Conservation (phyloP, 2,797 vertebrate species). For the Hoplostethus mediterraneus region DNA sequence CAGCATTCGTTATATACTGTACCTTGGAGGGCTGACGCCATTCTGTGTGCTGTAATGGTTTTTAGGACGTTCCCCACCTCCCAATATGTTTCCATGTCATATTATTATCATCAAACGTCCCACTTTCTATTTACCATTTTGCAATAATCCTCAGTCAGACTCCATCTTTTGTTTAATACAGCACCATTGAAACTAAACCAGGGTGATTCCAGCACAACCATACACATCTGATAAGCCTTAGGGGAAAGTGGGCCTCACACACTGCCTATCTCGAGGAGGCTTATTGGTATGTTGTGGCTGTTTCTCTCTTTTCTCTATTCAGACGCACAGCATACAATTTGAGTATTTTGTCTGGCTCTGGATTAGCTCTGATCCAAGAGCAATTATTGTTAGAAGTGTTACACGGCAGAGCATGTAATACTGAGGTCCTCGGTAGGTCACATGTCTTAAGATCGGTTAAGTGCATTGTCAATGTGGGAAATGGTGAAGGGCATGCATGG, state of each 20-base stretch:
- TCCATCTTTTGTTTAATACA: slow-evolving; percentile 21
- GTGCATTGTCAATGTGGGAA: slow-evolving; percentile 10
- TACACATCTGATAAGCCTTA: slow-evolving; percentile 52
- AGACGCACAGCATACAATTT: slow-evolving; percentile 57
- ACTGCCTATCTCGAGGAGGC: slow-evolving; percentile 57
- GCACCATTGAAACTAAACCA: slow-evolving; percentile 22
- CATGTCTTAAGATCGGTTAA: slow-evolving; percentile 25
- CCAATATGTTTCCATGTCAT: slow-evolving; percentile 3
- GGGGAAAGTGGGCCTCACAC: slow-evolving; percentile 47
- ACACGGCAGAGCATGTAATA: slow-evolving; percentile 64
- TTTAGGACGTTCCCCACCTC: slow-evolving; percentile 4
- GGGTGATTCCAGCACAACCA: slow-evolving; percentile 35
- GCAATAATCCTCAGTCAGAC: slow-evolving; percentile 6
- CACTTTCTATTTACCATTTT: slow-evolving; percentile 8
- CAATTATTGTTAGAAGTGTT: slow-evolving; percentile 78
- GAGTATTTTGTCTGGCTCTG: slow-evolving; percentile 75
- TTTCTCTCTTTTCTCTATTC: slow-evolving; percentile 50
- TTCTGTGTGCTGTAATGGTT: background rate
- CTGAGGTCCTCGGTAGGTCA: slow-evolving; percentile 57
- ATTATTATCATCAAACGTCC: slow-evolving; percentile 18
- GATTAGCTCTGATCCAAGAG: slow-evolving; percentile 79
- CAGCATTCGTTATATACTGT: background rate
- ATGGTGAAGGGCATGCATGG: slow-evolving; percentile 13
- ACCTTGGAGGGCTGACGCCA: background rate
- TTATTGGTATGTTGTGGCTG: slow-evolving; percentile 72